Percentiles rank a stretch among this genome's conserved stretches.
Conservation (phyloP, 1,140 invertebrate species). For the Mizuhopecten yessoensis region DNA sequence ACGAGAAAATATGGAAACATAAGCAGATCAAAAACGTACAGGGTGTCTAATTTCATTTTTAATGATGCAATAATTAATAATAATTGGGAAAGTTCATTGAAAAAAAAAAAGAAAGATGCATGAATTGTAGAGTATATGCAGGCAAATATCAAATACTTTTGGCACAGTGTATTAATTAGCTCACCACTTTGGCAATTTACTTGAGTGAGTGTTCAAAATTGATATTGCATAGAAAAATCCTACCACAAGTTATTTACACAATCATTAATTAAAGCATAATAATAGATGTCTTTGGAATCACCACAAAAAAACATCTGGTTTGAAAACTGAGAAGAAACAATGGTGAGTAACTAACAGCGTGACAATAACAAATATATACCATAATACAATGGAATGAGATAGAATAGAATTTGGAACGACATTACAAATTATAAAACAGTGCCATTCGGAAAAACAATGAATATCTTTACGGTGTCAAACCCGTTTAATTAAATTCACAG, state of each 20-base stretch:
- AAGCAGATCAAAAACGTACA: no score
- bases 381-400: slow-evolving; percentile 14
- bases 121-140: no score
- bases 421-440: not conserved
- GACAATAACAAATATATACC: no score
- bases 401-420: not conserved
- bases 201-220: not conserved
- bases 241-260: not conserved
- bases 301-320: not conserved
- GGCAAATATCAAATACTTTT: no score
- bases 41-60: no score
- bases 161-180: no score
- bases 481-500: not conserved
- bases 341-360: not conserved
- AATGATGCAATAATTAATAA: no score
- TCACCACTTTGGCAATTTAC: not conserved
- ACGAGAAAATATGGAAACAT: no score
- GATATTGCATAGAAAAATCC: slow-evolving; percentile 39
- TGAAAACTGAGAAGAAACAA: not conserved
- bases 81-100: no score
- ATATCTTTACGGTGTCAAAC: not conserved
- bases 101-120: no score
- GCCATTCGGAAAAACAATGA: not conserved
- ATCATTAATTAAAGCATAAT: not conserved
- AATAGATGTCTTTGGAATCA: not conserved